Evolutionary conservation across 1,140 invertebrate genomes (phyloP).

Genomic region (Polyergus mexicanus): DNA sequence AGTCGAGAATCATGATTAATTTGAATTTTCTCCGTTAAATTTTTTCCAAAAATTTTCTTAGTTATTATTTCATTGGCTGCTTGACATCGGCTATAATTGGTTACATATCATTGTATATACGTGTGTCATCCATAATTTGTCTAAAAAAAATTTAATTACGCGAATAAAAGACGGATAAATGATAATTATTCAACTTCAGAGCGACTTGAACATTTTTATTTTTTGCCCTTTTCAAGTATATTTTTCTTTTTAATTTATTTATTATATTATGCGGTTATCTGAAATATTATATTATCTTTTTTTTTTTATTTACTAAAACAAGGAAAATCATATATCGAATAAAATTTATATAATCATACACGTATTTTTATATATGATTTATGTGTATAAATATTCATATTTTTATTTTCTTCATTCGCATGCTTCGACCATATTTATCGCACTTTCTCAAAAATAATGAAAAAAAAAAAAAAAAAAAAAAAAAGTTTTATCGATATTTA

Average conservation of each 20-base stretch:
- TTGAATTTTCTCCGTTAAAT: slow-evolving; percentile 20
- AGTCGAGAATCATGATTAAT: slow-evolving; percentile 34
- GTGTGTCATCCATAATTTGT: slow-evolving; percentile 46
- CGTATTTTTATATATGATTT: background rate
- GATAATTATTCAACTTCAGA: slow-evolving; percentile 30
- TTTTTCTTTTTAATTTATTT: slow-evolving; percentile 2
- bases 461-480: background rate
- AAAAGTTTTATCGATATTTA: background rate
- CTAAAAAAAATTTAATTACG: slow-evolving; percentile 6
- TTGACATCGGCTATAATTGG: slow-evolving; percentile 24
- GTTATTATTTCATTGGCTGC: slow-evolving; percentile 14
- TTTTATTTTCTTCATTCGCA: background rate
- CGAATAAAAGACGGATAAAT: slow-evolving; percentile 29
- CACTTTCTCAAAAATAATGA: background rate
- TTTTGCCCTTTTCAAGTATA: background rate
- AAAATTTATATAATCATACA: background rate
- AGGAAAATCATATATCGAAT: background rate
- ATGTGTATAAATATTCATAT: background rate
- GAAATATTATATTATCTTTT: background rate
- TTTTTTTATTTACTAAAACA: background rate
- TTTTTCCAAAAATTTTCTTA: slow-evolving; percentile 10
- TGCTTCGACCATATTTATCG: background rate
- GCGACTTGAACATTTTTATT: background rate
- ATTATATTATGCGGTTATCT: background rate
- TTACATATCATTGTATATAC: slow-evolving; percentile 35